These are phyloP conservation scores for Odocoileus virginianus DNA, from an alignment of 2,113 vertebrate species.

Conservation along the genomic window DNA sequence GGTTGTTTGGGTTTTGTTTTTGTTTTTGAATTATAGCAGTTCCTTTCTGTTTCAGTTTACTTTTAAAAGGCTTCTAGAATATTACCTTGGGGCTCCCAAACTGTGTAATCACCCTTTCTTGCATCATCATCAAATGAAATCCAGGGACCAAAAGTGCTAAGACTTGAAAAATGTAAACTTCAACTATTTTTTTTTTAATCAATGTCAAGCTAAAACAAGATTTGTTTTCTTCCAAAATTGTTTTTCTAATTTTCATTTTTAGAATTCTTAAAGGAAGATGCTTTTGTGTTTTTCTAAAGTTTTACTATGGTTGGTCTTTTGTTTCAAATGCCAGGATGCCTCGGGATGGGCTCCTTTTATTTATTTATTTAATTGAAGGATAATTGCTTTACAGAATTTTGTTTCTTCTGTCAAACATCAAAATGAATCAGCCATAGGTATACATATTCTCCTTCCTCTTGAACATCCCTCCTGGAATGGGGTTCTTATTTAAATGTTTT, in stretches of 20 bases:
- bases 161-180: neutral
- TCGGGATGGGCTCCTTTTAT: neutral
- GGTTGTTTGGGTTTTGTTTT: neutral
- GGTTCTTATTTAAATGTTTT: neutral
- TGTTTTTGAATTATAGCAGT: neutral
- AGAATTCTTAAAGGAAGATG: neutral
- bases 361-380: neutral
- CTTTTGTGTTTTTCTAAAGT: neutral
- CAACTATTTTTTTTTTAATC: neutral
- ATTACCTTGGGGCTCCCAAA: neutral
- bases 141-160: neutral
- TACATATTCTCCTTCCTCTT: neutral
- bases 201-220: neutral
- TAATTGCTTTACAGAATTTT: neutral
- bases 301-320: neutral
- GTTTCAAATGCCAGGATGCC: neutral
- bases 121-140: neutral
- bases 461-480: neutral
- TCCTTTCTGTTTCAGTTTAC: neutral
- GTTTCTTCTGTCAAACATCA: neutral
- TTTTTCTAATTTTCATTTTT: neutral
- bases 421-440: neutral
- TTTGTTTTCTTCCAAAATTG: neutral
- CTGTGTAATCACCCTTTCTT: neutral
- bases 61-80: neutral